phyloP scores from a whole-genome alignment of 2,797 vertebrate species.

The Streptopelia turtur region DNA sequence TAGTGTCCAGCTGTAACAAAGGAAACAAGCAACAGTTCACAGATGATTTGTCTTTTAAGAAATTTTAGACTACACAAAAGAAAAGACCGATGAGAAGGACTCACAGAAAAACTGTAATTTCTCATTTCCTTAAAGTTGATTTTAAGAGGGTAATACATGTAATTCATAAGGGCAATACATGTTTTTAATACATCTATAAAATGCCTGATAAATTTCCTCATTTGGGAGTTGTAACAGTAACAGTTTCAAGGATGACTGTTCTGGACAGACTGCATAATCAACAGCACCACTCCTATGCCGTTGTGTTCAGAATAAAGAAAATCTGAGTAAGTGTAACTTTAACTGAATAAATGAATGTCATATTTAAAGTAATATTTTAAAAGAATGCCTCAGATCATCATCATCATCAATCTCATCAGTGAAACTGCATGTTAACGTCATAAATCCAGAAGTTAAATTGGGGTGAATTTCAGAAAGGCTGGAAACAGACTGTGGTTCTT shows the following conservation, averaged over 20 bases:
- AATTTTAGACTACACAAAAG: not conserved
- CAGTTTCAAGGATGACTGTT: not conserved
- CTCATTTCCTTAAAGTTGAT: not conserved
- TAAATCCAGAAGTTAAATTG: not conserved
- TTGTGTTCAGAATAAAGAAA: not conserved
- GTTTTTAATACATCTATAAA: not conserved
- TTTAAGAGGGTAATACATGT: not conserved
- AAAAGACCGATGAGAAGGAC: not conserved
- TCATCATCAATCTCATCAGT: not conserved
- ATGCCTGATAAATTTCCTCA: not conserved
- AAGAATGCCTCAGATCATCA: not conserved
- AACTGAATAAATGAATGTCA: not conserved
- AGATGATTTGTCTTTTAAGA: not conserved
- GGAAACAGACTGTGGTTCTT: not conserved
- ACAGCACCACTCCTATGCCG: not conserved
- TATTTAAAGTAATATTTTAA: not conserved
- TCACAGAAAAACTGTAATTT: not conserved
- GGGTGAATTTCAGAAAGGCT: not conserved
- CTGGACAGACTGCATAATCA: not conserved
- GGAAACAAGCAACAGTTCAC: not conserved
- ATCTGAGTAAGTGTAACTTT: not conserved
- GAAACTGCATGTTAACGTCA: not conserved
- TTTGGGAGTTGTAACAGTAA: not conserved
- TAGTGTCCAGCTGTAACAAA: slow-evolving; percentile 88
- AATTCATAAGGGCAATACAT: not conserved